phyloP scores from a whole-genome alignment of 2,888 invertebrate species.

The Harmothoe impar region DNA sequence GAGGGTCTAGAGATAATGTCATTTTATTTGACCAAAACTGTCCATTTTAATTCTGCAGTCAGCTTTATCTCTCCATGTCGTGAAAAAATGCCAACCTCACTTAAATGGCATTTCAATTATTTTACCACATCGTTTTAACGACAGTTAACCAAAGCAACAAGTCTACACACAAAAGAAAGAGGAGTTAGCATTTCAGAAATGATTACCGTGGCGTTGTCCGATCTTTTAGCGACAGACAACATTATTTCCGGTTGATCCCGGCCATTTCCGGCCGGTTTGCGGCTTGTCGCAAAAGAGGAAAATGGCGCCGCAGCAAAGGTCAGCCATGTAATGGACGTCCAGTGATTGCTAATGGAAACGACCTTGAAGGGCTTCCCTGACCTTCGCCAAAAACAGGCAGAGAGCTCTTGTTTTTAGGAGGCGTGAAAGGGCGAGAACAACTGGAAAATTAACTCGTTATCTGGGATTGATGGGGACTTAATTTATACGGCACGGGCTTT shows the following conservation, averaged over 20 bases:
- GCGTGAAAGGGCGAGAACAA: conserved; percentile 9
- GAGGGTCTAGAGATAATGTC: background rate
- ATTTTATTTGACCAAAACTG: background rate
- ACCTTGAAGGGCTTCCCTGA: conserved; percentile 38
- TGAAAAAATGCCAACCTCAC: no score
- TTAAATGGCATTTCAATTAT: background rate
- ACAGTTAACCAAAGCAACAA: background rate
- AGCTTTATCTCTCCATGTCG: no score
- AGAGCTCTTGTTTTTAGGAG: background rate
- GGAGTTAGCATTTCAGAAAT: conserved; percentile 1
- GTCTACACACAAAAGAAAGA: background rate
- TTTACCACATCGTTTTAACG: background rate
- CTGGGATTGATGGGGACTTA: conserved; percentile 2
- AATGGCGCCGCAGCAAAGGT: conserved; percentile 42
- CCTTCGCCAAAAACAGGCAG: conserved; percentile 7
- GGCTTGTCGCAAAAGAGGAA: conserved; percentile 50
- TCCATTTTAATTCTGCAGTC: no score
- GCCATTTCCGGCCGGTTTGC: conserved; percentile 44
- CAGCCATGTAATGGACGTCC: conserved; percentile 19
- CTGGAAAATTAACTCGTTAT: conserved; percentile 36
- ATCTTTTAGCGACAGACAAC: conserved; percentile 23
- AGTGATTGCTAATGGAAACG: conserved; percentile 56
- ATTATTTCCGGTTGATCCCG: conserved; percentile 45
- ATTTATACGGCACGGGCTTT: background rate
- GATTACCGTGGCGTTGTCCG: conserved; percentile 7